These are phyloP conservation scores for Caenorhabditis sp. DNA, from an alignment of 2,888 invertebrate species.

Conservation along the genomic window DNA sequence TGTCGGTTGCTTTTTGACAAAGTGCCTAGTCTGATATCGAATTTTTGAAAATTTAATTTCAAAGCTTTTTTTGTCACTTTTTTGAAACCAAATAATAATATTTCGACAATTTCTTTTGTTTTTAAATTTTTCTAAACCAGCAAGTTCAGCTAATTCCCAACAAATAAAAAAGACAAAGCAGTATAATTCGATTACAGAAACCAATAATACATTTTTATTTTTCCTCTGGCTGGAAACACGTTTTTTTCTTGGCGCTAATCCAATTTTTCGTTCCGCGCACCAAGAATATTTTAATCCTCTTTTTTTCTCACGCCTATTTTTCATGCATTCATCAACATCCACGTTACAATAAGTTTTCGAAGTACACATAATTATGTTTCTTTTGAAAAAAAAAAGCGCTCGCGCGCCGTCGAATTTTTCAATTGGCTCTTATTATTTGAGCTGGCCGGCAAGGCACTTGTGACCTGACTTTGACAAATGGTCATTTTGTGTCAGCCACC, in stretches of 20 bases:
- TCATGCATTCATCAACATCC: conserved; percentile 7
- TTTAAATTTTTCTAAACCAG: too few relatives aligned
- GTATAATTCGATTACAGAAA: too few relatives aligned
- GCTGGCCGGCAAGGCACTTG: conserved; percentile 30
- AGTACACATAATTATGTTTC: conserved; percentile 21
- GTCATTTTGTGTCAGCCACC: not conserved
- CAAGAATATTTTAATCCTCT: conserved; percentile 20
- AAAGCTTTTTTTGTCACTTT: too few relatives aligned
- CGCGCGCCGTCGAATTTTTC: conserved; percentile 16
- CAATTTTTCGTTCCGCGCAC: not conserved
- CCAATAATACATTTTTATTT: too few relatives aligned
- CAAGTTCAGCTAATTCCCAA: too few relatives aligned
- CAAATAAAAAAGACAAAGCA: too few relatives aligned
- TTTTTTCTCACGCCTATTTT: conserved; percentile 10
- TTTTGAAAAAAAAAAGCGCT: conserved; percentile 2
- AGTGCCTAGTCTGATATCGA: not conserved
- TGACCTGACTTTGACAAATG: not conserved
- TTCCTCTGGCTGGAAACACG: too few relatives aligned
- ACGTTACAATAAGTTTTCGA: conserved; percentile 10
- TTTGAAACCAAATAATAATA: too few relatives aligned
- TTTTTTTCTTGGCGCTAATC: too few relatives aligned
- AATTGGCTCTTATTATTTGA: conserved; percentile 43
- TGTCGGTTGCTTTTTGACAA: not conserved
- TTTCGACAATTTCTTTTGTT: too few relatives aligned
- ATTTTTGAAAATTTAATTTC: too few relatives aligned